These are phyloP conservation scores for Neolamprologus devosi DNA, from an alignment of 2,113 vertebrate genomes.

Conservation along the genomic window DNA sequence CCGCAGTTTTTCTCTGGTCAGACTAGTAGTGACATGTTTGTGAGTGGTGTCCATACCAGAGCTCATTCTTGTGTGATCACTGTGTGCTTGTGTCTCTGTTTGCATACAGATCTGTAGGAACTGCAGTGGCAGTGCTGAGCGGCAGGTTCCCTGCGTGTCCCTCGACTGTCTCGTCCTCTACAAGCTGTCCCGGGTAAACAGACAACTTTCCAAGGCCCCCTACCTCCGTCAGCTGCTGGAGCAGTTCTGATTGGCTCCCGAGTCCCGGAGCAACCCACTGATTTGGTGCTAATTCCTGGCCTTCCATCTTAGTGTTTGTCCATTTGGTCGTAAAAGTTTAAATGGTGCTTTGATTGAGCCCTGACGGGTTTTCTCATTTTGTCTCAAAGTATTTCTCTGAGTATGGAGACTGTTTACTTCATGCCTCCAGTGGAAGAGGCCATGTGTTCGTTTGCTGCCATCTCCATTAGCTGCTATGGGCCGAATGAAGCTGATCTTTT, in stretches of 20 bases:
- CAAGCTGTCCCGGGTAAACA: slow-evolving; percentile 84
- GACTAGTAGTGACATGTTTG: not conserved
- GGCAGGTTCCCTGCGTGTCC: slow-evolving; percentile 85
- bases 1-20: not conserved
- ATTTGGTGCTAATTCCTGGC: slow-evolving; percentile 54
- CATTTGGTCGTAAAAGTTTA: slow-evolving; percentile 15
- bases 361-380: slow-evolving; percentile 20
- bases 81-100: not conserved
- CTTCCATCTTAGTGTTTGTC: slow-evolving; percentile 6
- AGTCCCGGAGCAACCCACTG: not conserved
- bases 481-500: not conserved
- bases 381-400: slow-evolving; percentile 35
- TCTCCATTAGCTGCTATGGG: slow-evolving; percentile 31
- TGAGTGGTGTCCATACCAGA: not conserved
- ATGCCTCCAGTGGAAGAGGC: not conserved
- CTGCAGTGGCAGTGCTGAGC: slow-evolving; percentile 84
- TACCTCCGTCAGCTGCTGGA: slow-evolving; percentile 94
- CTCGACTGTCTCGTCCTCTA: slow-evolving; percentile 93
- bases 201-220: slow-evolving; percentile 87
- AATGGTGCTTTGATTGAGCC: slow-evolving; percentile 54
- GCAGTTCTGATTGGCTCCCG: slow-evolving; percentile 79
- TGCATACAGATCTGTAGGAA: slow-evolving; percentile 84
- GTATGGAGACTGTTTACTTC: not conserved
- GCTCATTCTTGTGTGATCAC: not conserved
- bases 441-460: slow-evolving; percentile 7